phyloP scores from a whole-genome alignment of 2,797 vertebrate species.

The Percopsis omiscomaycus region DNA sequence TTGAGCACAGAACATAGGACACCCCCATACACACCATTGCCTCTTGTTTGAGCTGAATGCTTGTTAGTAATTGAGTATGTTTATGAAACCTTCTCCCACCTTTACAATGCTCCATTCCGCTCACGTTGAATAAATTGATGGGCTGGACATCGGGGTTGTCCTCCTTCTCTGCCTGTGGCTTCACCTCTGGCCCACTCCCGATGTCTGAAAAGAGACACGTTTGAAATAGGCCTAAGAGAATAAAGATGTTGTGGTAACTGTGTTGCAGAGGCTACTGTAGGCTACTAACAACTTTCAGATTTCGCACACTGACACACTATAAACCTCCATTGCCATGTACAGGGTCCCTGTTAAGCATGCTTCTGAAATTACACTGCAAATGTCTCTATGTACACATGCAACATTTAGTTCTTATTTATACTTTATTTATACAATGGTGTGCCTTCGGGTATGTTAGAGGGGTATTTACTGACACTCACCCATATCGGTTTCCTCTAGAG shows the following conservation, averaged over 20 bases:
- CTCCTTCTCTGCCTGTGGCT: constrained; percentile 54
- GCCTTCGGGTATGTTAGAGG: too few relatives aligned
- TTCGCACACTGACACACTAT: too few relatives aligned
- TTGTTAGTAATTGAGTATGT: constrained; percentile 3
- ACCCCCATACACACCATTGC: too few relatives aligned
- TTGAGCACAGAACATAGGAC: too few relatives aligned
- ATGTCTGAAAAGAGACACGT: constrained; percentile 45
- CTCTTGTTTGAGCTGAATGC: background rate
- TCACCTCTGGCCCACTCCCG: constrained; percentile 47
- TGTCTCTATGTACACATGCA: too few relatives aligned
- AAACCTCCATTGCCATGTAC: too few relatives aligned
- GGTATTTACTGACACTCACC: constrained; percentile 55
- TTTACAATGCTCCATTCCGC: constrained; percentile 42
- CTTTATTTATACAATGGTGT: too few relatives aligned
- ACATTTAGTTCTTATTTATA: too few relatives aligned
- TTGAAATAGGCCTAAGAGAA: background rate
- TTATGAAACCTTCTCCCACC: constrained; percentile 33
- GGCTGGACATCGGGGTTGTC: constrained; percentile 11
- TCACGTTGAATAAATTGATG: constrained; percentile 37
- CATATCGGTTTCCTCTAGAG: constrained; percentile 45
- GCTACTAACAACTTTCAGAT: too few relatives aligned
- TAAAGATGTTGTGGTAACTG: constrained; percentile 2
- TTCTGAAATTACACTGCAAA: too few relatives aligned
- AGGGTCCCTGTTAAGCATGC: too few relatives aligned
- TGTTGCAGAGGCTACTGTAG: too few relatives aligned